Conservation (phyloP, 2,113 vertebrate species). For the Okapia johnstoni region DNA sequence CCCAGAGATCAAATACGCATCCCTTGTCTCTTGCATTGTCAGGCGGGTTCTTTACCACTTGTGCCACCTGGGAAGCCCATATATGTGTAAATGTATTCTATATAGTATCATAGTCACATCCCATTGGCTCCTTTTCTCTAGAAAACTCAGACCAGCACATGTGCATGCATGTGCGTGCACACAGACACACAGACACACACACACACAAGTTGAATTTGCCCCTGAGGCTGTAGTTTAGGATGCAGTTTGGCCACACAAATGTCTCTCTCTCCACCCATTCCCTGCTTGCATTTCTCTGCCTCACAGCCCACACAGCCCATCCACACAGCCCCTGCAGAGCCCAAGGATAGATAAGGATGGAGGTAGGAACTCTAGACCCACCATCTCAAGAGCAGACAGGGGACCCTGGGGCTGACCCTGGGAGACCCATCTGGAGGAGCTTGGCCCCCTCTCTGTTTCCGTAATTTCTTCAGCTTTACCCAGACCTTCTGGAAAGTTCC, state of each 20-base stretch:
- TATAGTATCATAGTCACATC: neutral
- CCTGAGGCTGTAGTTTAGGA: neutral
- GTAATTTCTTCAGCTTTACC: neutral
- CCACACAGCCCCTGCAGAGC: neutral
- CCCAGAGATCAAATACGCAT: neutral
- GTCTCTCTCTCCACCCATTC: neutral
- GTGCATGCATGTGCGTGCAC: accelerated
- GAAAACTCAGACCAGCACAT: neutral
- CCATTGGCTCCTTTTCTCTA: neutral
- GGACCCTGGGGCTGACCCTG: neutral
- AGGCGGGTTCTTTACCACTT: neutral
- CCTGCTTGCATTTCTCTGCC: neutral
- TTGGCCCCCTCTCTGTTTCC: neutral
- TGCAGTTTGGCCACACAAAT: neutral
- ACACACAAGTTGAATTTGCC: neutral
- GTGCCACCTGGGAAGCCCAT: neutral
- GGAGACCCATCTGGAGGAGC: neutral
- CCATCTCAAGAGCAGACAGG: neutral
- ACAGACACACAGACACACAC: neutral
- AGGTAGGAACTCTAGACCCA: neutral
- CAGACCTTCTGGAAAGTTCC: neutral
- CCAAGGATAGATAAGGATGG: neutral
- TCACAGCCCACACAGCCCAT: neutral
- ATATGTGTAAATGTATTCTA: too few relatives aligned
- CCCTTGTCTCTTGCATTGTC: neutral